Evolutionary conservation across 2,113 vertebrate species (phyloP), one percentile per base, ranked within the genome.

Genomic region (Dicentrarchus labrax): DNA sequence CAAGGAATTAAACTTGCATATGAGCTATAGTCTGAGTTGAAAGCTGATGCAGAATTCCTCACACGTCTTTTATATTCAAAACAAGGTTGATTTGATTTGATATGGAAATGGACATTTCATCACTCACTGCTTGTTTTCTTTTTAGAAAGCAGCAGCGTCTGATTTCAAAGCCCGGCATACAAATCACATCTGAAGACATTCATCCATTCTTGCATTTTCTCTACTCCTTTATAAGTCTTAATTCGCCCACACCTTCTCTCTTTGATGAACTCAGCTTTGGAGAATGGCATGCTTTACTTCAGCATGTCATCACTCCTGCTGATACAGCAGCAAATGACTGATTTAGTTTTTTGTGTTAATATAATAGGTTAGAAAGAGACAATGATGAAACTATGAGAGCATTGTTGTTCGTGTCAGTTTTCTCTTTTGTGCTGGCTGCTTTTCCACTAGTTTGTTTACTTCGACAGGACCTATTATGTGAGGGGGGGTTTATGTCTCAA

Each of bases 21-120:
- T 60, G 7, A 61, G n/a, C 67, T 65, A 6, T 8, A 36, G 45
- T 65, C 36, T 9, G 19, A 41, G 30, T 54, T 68, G 21, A 61
- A 45, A 69, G 24, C 15, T 41, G 12, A 65, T 84, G 72, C 13
- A 65, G 48, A 41, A 76, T 53, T 69, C 56, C 76, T 36, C n/a
- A 22, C 38, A 47, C 1, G 0, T 19, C 50, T 6, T 48, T 22
- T 15, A 54, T n/a, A 21, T 24, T 47, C 15, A 24, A 16, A 54
- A 24, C 56, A 39, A 53, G 68, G 24, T 30, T 56, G 24, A 66
- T 81, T 45, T 48, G 50, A 75, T 67, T 36, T 59, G 2, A 56
- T 57, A 62, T 75, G 11, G 64, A 81, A 62, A 51, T 30, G 8
- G 15, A 67, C 45, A 13, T 51, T 66, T 70, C 8, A 66, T 74